Conservation (phyloP, 2,888 invertebrate species). For the Hydraecia micacea region DNA sequence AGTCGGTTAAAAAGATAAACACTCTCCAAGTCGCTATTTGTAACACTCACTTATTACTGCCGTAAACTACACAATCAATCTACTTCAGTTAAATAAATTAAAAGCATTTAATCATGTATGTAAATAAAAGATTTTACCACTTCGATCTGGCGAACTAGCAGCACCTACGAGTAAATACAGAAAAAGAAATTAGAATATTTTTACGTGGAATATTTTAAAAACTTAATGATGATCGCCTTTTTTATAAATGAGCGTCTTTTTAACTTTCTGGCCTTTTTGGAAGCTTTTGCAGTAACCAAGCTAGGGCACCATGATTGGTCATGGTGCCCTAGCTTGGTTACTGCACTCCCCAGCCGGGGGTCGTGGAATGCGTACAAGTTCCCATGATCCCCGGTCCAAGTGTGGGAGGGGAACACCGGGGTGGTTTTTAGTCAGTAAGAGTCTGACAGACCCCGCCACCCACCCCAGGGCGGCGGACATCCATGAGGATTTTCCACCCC, state of each 20-base stretch:
- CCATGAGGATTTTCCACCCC: too few species aligned
- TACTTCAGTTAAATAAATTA: not conserved
- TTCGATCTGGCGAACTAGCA: not conserved
- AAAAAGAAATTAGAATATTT: not conserved
- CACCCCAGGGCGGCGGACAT: too few species aligned
- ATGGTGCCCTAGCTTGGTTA: too few species aligned
- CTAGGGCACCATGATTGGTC: too few species aligned
- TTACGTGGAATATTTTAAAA: not conserved
- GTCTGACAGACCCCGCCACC: too few species aligned
- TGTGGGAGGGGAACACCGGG: too few species aligned
- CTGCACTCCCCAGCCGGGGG: too few species aligned
- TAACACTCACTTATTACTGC: not conserved
- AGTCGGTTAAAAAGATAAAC: not conserved
- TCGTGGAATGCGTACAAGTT: too few species aligned
- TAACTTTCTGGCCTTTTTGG: not conserved
- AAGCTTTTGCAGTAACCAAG: not conserved
- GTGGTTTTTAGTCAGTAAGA: too few species aligned
- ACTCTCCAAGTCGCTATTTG: not conserved
- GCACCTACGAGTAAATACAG: slow-evolving; percentile 24
- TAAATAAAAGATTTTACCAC: slow-evolving; percentile 7
- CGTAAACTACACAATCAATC: not conserved
- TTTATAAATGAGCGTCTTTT: not conserved
- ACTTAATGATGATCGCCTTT: not conserved
- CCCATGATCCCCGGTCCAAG: too few species aligned
- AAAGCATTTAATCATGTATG: not conserved